Percentiles rank a stretch among this genome's conserved stretches.
Evolutionary conservation across 2,113 vertebrate genomes (phyloP).

Genomic region (Odobenus rosmarus): DNA sequence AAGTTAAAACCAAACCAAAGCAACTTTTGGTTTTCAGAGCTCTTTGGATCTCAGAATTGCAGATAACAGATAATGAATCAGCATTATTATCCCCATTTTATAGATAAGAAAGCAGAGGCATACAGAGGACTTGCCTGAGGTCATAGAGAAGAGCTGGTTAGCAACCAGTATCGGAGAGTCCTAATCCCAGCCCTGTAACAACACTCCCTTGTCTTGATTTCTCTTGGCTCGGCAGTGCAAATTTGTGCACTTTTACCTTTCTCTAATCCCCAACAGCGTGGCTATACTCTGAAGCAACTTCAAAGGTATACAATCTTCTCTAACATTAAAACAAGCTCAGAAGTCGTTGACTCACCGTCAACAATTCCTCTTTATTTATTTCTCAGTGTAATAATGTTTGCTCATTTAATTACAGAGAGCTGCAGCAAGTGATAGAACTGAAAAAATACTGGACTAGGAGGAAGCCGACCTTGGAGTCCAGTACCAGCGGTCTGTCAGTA

Average conservation of each 20-base stretch:
- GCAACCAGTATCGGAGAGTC: not conserved
- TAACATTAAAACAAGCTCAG: not conserved
- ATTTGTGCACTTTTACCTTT: not conserved
- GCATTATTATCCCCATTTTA: not conserved
- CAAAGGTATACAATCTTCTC: not conserved
- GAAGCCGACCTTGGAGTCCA: not conserved
- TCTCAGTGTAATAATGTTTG: not conserved
- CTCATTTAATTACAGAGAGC: not conserved
- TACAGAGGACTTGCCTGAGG: not conserved
- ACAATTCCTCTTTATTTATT: not conserved
- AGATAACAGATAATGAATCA: constrained; percentile 26
- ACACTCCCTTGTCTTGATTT: not conserved
- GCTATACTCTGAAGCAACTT: not conserved
- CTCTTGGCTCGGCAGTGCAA: not conserved
- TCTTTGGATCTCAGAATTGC: constrained; percentile 52
- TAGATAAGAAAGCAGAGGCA: constrained; percentile 53
- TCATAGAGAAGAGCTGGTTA: not conserved
- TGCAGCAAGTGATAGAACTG: not conserved
- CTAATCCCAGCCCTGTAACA: not conserved
- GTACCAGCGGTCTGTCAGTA: not conserved
- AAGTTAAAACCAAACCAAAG: not conserved
- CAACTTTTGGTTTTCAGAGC: not conserved
- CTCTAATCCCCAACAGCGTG: not conserved
- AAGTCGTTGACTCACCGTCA: not conserved
- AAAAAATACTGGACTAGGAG: not conserved